Percentiles rank a stretch among this genome's conserved stretches.
Evolutionary conservation across 2,888 invertebrate genomes (phyloP).

Genomic region (Julus scanicus): DNA sequence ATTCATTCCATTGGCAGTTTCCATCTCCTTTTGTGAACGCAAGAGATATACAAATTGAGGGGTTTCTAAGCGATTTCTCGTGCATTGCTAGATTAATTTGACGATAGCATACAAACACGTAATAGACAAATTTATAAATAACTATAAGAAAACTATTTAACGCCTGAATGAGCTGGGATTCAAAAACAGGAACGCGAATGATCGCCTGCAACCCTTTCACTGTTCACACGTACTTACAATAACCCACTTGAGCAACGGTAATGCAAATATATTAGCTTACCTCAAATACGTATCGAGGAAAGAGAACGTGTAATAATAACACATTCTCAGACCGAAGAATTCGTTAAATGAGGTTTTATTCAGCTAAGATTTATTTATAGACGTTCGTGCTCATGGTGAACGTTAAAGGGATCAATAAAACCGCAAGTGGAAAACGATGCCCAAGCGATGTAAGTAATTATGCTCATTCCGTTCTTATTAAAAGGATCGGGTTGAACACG

Average conservation of each 20-base stretch:
- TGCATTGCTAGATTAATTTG: constrained; percentile 11
- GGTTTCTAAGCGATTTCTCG: constrained; percentile 16
- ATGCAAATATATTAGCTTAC: constrained; percentile 13
- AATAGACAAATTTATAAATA: constrained; percentile 9
- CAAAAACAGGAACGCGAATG: neutral
- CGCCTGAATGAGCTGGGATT: neutral
- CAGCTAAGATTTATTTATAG: neutral
- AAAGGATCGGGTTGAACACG: neutral
- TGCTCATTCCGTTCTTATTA: neutral
- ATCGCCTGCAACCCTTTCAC: neutral
- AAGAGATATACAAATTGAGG: neutral
- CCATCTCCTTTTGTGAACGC: constrained; percentile 10
- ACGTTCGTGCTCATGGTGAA: neutral
- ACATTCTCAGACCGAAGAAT: constrained; percentile 7
- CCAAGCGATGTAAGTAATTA: neutral
- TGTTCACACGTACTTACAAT: neutral
- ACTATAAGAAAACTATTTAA: constrained; percentile 26
- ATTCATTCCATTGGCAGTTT: neutral
- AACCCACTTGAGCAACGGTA: neutral
- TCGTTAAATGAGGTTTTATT: constrained; percentile 27
- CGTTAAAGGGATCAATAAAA: neutral
- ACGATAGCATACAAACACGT: neutral
- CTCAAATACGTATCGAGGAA: neutral
- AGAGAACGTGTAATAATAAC: neutral
- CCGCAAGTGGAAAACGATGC: neutral